Evolutionary conservation across 2,113 vertebrate species (phyloP).

Genomic region (Tretioscincus oriximinensis): DNA sequence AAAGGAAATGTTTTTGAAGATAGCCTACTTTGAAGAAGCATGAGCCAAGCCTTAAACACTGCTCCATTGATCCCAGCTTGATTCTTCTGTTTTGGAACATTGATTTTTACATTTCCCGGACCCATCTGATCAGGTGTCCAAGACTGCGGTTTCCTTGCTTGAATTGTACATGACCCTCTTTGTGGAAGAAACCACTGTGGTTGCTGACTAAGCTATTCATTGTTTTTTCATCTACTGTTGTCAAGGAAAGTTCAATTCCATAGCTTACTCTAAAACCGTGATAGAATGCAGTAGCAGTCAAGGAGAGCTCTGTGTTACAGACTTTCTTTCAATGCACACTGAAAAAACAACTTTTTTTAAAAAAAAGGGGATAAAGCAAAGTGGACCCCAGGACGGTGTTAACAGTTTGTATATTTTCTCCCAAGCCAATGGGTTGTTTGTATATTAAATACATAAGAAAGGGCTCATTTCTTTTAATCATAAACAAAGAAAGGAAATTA

Average conservation of each 20-base stretch:
- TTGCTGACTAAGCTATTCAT: conserved; percentile 51
- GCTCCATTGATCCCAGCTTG: conserved; percentile 29
- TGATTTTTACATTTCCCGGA: conserved; percentile 49
- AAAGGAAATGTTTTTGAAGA: conserved; percentile 31
- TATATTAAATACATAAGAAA: not conserved
- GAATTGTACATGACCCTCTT: conserved; percentile 33
- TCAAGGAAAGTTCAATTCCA: conserved; percentile 54
- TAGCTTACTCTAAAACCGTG: conserved; percentile 31
- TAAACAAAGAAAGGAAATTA: conserved; percentile 27
- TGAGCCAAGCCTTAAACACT: conserved; percentile 36
- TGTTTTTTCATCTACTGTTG: conserved; percentile 43
- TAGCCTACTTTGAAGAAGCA: conserved; percentile 11
- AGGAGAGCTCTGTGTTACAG: conserved; percentile 40
- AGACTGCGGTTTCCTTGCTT: conserved; percentile 42
- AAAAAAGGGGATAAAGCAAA: not conserved
- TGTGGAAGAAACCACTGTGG: conserved; percentile 37
- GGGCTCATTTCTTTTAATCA: conserved; percentile 11
- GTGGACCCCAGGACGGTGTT: not conserved
- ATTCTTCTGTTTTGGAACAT: conserved; percentile 45
- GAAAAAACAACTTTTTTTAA: conserved; percentile 36
- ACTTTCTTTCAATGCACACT: conserved; percentile 31
- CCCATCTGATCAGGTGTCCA: conserved; percentile 45
- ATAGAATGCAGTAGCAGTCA: conserved; percentile 17
- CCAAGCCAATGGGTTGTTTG: not conserved
- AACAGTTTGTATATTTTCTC: conserved; percentile 18